phyloP scores from a whole-genome alignment of 1,140 invertebrate species.

The Euborellia annulipes region DNA sequence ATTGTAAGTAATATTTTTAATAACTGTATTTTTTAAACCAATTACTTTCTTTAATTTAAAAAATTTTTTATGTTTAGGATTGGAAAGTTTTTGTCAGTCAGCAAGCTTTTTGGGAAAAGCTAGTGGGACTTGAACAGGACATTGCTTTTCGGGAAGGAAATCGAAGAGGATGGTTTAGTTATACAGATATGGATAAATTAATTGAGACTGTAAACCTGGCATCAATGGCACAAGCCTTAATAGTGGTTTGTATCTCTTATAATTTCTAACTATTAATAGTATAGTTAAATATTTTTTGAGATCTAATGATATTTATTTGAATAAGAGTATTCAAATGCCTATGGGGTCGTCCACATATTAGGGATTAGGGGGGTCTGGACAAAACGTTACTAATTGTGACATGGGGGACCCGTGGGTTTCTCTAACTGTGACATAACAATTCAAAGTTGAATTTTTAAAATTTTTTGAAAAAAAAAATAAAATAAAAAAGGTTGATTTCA shows the following conservation, averaged over 20 bases:
- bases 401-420: no score
- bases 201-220: slow-evolving; percentile 33
- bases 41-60: not conserved
- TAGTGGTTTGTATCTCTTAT: slow-evolving; percentile 27
- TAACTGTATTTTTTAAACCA: not conserved
- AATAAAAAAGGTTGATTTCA: no score
- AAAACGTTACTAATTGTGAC: no score
- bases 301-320: not conserved
- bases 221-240: slow-evolving; percentile 34
- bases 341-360: no score
- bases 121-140: slow-evolving; percentile 48
- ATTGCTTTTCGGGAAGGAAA: slow-evolving; percentile 54
- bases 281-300: no score
- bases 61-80: slow-evolving; percentile 38
- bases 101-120: slow-evolving; percentile 49
- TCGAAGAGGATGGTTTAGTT: slow-evolving; percentile 69
- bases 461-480: no score
- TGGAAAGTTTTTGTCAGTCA: slow-evolving; percentile 66
- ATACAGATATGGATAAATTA: slow-evolving; percentile 56
- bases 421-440: no score
- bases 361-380: no score
- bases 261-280: no score
- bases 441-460: no score
- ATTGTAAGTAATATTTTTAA: slow-evolving; percentile 48
- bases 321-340: not conserved